phyloP scores from a whole-genome alignment of 2,888 invertebrate species.

The Melieria picta region DNA sequence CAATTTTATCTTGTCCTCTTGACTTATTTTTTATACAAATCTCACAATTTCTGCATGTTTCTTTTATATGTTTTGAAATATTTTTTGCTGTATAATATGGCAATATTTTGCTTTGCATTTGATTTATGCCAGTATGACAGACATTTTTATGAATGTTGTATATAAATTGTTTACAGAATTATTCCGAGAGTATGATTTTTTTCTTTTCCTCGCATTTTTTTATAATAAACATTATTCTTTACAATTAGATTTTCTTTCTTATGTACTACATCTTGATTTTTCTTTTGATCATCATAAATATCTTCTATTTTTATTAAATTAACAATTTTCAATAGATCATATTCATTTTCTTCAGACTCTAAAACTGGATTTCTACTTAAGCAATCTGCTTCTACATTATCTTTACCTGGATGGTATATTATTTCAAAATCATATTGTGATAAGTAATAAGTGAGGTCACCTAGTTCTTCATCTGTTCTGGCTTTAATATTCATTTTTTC shows the following conservation, averaged over 20 bases:
- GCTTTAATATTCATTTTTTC: slow-evolving; percentile 35
- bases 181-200: slow-evolving; percentile 37
- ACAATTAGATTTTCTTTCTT: neutral
- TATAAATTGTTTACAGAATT: slow-evolving; percentile 34
- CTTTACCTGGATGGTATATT: slow-evolving; percentile 34
- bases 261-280: neutral
- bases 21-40: too few species aligned
- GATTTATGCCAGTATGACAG: slow-evolving; percentile 39
- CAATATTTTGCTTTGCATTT: slow-evolving; percentile 39
- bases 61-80: too few species aligned
- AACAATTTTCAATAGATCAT: slow-evolving; percentile 27
- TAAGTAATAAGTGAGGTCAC: slow-evolving; percentile 35
- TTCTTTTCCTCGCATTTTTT: slow-evolving; percentile 32
- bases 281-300: slow-evolving; percentile 16
- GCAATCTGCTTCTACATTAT: slow-evolving; percentile 36
- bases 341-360: slow-evolving; percentile 26
- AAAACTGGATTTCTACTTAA: slow-evolving; percentile 39
- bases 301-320: slow-evolving; percentile 24
- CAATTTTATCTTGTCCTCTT: slow-evolving; percentile 35
- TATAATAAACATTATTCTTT: neutral
- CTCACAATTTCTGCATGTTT: too few species aligned
- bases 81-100: slow-evolving; percentile 36
- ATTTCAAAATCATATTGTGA: slow-evolving; percentile 37
- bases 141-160: slow-evolving; percentile 33
- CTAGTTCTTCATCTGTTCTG: slow-evolving; percentile 38